Conservation (phyloP, 1,140 invertebrate genomes). For the Rhyzopertha dominica region DNA sequence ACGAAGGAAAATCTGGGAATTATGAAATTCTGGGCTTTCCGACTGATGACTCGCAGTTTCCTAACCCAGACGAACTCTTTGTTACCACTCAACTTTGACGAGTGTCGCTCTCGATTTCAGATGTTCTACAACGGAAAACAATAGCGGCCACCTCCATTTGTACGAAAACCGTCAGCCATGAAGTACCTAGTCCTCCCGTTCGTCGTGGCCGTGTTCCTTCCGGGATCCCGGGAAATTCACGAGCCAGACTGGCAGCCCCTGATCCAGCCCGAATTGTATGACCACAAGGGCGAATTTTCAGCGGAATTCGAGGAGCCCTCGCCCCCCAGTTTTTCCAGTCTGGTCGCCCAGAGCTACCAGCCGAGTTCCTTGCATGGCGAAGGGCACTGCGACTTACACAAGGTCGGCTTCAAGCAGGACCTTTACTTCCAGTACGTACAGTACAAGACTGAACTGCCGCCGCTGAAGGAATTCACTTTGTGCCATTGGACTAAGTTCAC, state of each 20-base stretch:
- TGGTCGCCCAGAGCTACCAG: conserved; percentile 17
- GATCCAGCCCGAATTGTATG: conserved; percentile 18
- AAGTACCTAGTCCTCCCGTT: no score
- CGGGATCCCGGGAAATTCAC: no score
- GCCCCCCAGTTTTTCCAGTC: conserved; percentile 7
- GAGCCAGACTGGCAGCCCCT: conserved; percentile 22
- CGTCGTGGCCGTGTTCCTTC: no score
- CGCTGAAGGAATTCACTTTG: conserved; percentile 74
- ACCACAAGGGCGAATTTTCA: not conserved
- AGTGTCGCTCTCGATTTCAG: no score
- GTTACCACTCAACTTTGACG: no score
- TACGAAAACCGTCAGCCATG: no score
- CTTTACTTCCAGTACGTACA: conserved; percentile 64
- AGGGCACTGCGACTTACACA: conserved; percentile 58
- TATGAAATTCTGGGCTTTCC: no score
- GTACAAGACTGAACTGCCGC: conserved; percentile 63
- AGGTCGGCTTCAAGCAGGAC: conserved; percentile 61
- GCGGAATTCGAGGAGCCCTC: not conserved
- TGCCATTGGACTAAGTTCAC: conserved; percentile 76
- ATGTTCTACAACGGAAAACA: no score
- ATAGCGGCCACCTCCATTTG: no score
- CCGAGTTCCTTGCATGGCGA: conserved; percentile 14
- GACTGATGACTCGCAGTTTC: no score
- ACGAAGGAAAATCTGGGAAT: no score
- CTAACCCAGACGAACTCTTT: no score